Evolutionary conservation across 2,113 vertebrate species (phyloP).

Genomic region (Platycercus adscitus): DNA sequence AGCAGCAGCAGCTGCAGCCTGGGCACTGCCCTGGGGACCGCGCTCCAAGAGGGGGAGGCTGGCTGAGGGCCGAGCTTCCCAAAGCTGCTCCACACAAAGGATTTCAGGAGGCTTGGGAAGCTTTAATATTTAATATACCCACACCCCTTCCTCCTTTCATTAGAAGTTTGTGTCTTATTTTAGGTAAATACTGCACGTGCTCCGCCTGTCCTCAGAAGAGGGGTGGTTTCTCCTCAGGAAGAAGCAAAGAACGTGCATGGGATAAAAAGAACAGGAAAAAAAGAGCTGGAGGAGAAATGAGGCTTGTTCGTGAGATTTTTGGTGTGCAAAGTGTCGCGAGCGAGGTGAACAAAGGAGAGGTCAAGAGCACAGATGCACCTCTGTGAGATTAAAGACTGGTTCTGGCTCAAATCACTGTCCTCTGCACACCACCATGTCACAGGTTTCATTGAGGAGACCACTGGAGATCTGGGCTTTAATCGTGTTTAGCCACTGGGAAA

Average conservation of each 20-base stretch:
- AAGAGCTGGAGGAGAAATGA: neutral
- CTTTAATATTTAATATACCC: neutral
- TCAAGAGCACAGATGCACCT: neutral
- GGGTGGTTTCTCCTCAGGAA: neutral
- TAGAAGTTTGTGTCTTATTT: neutral
- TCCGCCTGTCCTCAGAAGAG: neutral
- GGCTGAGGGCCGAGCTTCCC: conserved; percentile 5
- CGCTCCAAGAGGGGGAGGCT: conserved; percentile 32
- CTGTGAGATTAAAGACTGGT: neutral
- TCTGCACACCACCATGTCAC: rapidly evolving
- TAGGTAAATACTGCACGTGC: neutral
- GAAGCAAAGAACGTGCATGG: neutral
- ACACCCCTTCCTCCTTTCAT: neutral
- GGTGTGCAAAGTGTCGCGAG: neutral
- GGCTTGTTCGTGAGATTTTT: neutral
- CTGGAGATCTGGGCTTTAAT: neutral
- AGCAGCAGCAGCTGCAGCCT: conserved; percentile 53
- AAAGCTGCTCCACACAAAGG: conserved; percentile 44
- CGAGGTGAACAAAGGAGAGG: neutral
- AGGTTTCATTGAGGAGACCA: neutral
- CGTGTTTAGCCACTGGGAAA: neutral
- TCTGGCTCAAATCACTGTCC: rapidly evolving
- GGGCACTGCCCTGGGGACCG: conserved; percentile 60
- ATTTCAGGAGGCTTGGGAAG: neutral
- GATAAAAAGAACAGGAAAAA: neutral